Base-by-base conservation (phyloP, 1,140 invertebrate species). In the Forficula auricularia region DNA sequence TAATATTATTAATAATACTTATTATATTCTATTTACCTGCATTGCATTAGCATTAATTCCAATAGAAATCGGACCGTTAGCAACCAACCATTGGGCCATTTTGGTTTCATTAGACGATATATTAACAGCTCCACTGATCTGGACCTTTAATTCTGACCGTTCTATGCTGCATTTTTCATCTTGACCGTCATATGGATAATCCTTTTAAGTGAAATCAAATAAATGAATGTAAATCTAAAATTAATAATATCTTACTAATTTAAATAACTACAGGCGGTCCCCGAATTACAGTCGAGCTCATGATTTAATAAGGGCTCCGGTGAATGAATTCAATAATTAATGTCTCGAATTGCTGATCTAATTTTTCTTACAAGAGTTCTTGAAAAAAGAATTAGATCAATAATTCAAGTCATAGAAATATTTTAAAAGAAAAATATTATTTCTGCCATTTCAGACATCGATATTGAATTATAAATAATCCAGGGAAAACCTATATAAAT, bases 31-130 rank as follows among this genome's bases (percentile, higher is more conserved):
- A 4, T 27, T 51, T 52, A 71, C 68, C 63, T 94, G 88, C 85
- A 98, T 95, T 2, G 87, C 88, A 66, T 94, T 92, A 0, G 95
- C 94, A 63, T 98, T 98, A 40, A 98, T 84, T 14, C 82, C 94
- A 60, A 98, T 92, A 9, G 91, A 89, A 49, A 98, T 90, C 0
- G 94, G 94, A 31, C 94, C 92, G 64, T 97, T 89, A 48, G 76
- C 58, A 2, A 81, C 69, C 0, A 98, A 65, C 86, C 88, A 98
- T 49, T 85, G 77, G 12, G 87, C 85, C 77, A 98, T 95, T 52
- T 88, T 73, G 0, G 72, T 78, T 63, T 98, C 95, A 64, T 98
- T 77, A 13, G 73, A 69, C 7, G 88, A 80, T 38, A 98, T 80
- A 56, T 94, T 89, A 1, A 97, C 67, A 38, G 81, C 86, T 3